Percentiles rank a stretch among this genome's conserved stretches.
These are phyloP conservation scores for Parnassius orleans DNA, from an alignment of 2,888 invertebrate species.

Conservation along the genomic window DNA sequence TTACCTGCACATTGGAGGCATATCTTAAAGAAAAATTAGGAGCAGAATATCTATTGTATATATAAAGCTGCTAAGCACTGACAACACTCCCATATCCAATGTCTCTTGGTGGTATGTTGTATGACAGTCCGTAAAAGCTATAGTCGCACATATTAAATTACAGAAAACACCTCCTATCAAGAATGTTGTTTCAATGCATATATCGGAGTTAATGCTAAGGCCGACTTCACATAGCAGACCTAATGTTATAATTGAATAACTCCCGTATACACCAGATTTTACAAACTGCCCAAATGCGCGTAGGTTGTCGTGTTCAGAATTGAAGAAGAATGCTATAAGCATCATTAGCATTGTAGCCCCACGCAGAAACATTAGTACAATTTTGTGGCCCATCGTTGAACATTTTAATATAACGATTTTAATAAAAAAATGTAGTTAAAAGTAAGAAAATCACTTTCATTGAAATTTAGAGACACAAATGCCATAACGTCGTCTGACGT, in stretches of 20 bases:
- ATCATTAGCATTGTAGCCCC: constrained; percentile 43
- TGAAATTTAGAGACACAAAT: no score
- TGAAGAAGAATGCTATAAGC: constrained; percentile 43
- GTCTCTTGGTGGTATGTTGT: constrained; percentile 31
- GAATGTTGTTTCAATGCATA: constrained; percentile 40
- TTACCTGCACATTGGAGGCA: no score
- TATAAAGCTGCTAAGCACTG: constrained; percentile 37
- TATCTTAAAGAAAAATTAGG: constrained; percentile 5
- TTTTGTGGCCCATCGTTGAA: constrained; percentile 40
- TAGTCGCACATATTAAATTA: constrained; percentile 36
- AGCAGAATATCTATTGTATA: constrained; percentile 43
- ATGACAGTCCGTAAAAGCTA: constrained; percentile 44
- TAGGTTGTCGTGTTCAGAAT: constrained; percentile 45
- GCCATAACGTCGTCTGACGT: no score
- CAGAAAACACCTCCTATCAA: constrained; percentile 39
- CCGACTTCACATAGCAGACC: constrained; percentile 55
- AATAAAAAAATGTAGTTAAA: not conserved
- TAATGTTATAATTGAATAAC: constrained; percentile 43
- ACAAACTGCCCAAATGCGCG: constrained; percentile 41
- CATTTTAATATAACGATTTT: constrained; percentile 11
- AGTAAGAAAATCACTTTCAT: no score
- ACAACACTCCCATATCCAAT: constrained; percentile 46
- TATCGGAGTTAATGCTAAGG: constrained; percentile 38
- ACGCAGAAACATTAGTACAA: constrained; percentile 51
- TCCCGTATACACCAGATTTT: constrained; percentile 51